Percentiles rank a stretch among this genome's conserved stretches.
These are phyloP conservation scores for Melipona quadrifasciata DNA, from an alignment of 1,140 invertebrate genomes.

Conservation along the genomic window DNA sequence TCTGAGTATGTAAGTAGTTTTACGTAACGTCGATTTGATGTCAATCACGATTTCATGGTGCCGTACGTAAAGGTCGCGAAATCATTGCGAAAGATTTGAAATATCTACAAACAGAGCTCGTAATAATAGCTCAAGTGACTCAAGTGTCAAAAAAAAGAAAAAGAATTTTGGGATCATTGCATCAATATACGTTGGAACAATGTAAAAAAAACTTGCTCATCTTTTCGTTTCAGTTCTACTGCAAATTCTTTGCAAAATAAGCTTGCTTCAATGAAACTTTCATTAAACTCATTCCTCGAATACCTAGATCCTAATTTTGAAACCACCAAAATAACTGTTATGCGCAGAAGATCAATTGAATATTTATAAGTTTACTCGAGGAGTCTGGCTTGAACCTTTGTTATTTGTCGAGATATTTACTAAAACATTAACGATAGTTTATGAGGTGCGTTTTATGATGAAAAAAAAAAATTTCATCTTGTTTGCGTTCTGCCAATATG, in stretches of 20 bases:
- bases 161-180: no score
- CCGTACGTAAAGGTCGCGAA: neutral
- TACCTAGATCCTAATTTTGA: neutral
- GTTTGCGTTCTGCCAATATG: no score
- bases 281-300: no score
- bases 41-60: conserved; percentile 12
- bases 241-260: no score
- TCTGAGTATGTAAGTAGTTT: neutral
- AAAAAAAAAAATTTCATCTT: neutral
- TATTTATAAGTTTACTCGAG: neutral
- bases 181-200: no score
- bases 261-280: neutral
- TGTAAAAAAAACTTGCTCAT: neutral
- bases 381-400: neutral
- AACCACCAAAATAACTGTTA: neutral
- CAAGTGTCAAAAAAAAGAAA: no score
- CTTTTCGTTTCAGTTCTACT: neutral
- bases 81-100: neutral
- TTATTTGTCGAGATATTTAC: conserved; percentile 7
- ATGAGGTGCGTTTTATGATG: neutral
- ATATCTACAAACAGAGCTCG: neutral
- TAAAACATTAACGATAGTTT: conserved; percentile 16
- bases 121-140: no score
- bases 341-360: neutral
- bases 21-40: conserved; percentile 8